Percentiles rank a stretch among this genome's conserved stretches.
phyloP scores from a whole-genome alignment of 2,113 vertebrate genomes.

The Protobothrops mucrosquamatus region DNA sequence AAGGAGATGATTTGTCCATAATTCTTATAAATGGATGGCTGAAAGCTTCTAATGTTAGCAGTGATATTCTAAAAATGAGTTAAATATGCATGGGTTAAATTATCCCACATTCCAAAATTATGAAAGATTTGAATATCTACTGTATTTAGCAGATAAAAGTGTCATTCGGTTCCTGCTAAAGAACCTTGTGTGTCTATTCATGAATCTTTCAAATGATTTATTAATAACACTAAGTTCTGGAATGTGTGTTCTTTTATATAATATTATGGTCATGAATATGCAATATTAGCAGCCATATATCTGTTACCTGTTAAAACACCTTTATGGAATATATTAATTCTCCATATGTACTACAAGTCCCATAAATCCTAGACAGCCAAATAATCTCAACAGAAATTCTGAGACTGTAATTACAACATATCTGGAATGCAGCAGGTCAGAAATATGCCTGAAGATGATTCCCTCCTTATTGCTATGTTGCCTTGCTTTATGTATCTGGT shows the following conservation, averaged over 20 bases:
- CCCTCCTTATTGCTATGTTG: not conserved
- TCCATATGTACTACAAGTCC: not conserved
- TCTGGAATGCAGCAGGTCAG: not conserved
- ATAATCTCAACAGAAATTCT: not conserved
- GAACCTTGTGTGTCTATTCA: not conserved
- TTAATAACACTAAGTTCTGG: not conserved
- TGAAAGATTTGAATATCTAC: not conserved
- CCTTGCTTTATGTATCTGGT: not conserved
- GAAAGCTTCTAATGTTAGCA: not conserved
- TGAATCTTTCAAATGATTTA: not conserved
- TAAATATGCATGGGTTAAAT: not conserved
- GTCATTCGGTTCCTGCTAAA: conserved; percentile 52
- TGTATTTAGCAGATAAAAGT: conserved; percentile 19
- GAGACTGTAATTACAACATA: not conserved
- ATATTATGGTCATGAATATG: not conserved
- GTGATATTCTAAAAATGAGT: not conserved
- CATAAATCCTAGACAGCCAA: not conserved
- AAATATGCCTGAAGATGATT: not conserved
- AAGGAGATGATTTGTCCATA: conserved; percentile 66
- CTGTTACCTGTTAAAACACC: not conserved
- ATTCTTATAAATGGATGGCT: conserved; percentile 56
- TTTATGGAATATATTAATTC: not conserved
- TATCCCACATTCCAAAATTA: not conserved
- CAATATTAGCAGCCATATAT: not conserved
- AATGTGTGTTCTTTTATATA: not conserved